Base-by-base conservation (phyloP, 2,113 vertebrate genomes). In the Gobius niger region DNA sequence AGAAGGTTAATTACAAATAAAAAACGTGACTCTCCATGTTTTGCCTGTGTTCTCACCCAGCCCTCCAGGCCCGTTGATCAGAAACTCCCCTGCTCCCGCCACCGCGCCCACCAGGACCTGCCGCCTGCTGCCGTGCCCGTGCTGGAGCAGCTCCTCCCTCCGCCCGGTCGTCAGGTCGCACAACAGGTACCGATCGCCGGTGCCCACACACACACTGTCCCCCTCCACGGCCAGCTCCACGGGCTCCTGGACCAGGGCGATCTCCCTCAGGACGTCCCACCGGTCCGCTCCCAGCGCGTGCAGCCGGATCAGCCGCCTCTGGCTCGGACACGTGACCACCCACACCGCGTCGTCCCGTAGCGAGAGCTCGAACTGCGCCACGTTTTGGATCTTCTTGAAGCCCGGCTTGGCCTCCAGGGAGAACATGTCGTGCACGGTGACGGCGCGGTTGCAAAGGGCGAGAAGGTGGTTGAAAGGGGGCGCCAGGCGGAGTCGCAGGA, bases 401-500 rank as follows among this genome's bases (percentile, higher is more conserved):
- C 49, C 14, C 0, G 77, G 63, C 44, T 91, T 13, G 1, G 82
- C 83, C 50, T 93, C 90, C 40, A 91, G 68, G 68, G 88, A 92
- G 84, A 92, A 91, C 89, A 91, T 91, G 89, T 91, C 88, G 49
- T 91, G 69, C 51, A 76, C 88, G 6, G 51, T 69, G 41, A 92
- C 2, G 42, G 85, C 82, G 5, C 80, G 68, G 49, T 91, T 89
- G 78, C 87, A 91, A 46, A 92, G 84, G 18, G 89, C 82, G 18
- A 92, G 75, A 60, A 93, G 88, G 57, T 91, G 89, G 85, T 91
- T 91, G 70, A 88, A 88, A 65, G 89, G 50, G 14, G 89, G 87
- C 12, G 89, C 56, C 1, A 68, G 76, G 61, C 77, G 86, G 68
- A 92, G 80, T 47, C 88, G 84, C 47, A 16, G n/a, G 16, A 91